Base-by-base conservation (phyloP, 2,888 invertebrate species). In the Corbicula japonica region DNA sequence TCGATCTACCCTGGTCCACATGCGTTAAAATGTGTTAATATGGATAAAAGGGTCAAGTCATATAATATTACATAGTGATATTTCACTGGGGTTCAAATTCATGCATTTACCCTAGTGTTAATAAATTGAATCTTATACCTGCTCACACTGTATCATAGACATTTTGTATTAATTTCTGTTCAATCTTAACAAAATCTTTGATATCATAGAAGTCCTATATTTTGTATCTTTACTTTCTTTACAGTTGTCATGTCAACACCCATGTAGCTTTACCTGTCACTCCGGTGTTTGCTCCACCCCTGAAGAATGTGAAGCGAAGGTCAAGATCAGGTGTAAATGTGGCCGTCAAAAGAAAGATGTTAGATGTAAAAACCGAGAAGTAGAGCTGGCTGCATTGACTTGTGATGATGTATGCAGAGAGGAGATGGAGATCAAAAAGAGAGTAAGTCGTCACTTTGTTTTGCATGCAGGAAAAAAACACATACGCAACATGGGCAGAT, bases 211-310 rank as follows among this genome's bases (percentile, higher is more conserved):
- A 15, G 8, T 38, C 18, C 41, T 38, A 12, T 8, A 15, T 38
- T 38, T 15, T 12, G 18, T 15, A 38, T 38, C 8, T 15, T 38
- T 38, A 32, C 21, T 83, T 56, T 76, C 71, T n/a, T 76, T 86
- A 5, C 91, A 97, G 96, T 95, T 97, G 91, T 93, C 95, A 8
- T 98, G 98, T 93, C 97, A 97, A 0, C 98, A 98, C 93, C 96
- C 97, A 8, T 94, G 94, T 85, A 87, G 89, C 18, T 66, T 84
- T 34, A 66, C 73, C 8, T 94, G 94, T 83, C 94, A 94, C 84
- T 71, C 86, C 38, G 92, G 92, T 8, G 65, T 79, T 0, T 93
- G 93, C 74, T 86, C 89, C 0, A 77, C 83, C 15, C 94, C 95
- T 5, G 95, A 96, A 78, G 92, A 94, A 0, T 98, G 98, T 91